These are phyloP conservation scores for Drosophila sulfurigaster DNA, from an alignment of 1,140 invertebrate genomes.

Conservation along the genomic window DNA sequence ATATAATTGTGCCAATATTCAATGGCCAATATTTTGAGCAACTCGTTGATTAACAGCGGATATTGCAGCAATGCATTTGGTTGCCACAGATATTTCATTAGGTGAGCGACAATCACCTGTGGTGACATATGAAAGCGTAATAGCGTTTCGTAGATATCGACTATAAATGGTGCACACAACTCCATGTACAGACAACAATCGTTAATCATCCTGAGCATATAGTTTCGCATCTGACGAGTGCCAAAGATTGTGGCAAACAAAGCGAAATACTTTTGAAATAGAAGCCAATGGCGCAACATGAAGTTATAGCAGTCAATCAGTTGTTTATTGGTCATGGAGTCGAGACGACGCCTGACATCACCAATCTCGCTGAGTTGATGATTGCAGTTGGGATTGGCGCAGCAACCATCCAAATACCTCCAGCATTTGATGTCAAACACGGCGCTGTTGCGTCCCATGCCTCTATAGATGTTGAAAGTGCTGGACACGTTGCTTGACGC, in stretches of 20 bases:
- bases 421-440: slow-evolving; percentile 58
- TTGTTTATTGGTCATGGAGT: not conserved
- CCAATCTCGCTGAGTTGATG: slow-evolving; percentile 26
- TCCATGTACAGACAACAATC: slow-evolving; percentile 45
- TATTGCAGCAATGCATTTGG: slow-evolving; percentile 10
- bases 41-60: not conserved
- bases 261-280: slow-evolving; percentile 41
- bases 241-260: slow-evolving; percentile 46
- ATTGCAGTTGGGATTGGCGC: slow-evolving; percentile 34
- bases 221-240: slow-evolving; percentile 5
- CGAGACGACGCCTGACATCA: slow-evolving; percentile 29
- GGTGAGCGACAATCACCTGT: not conserved
- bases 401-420: slow-evolving; percentile 21
- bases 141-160: slow-evolving; percentile 14
- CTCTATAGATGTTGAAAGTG: not conserved
- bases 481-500: too few relatives aligned
- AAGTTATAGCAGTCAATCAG: slow-evolving; percentile 26
- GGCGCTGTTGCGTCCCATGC: not conserved
- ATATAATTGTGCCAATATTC: slow-evolving; percentile 56
- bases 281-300: slow-evolving; percentile 5
- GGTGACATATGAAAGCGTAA: slow-evolving; percentile 3
- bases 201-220: slow-evolving; percentile 46
- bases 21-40: slow-evolving; percentile 29
- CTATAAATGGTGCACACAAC: not conserved
- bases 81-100: slow-evolving; percentile 59